Conservation (phyloP, 1,140 invertebrate genomes). For the Caenorhabditis briggsae region DNA sequence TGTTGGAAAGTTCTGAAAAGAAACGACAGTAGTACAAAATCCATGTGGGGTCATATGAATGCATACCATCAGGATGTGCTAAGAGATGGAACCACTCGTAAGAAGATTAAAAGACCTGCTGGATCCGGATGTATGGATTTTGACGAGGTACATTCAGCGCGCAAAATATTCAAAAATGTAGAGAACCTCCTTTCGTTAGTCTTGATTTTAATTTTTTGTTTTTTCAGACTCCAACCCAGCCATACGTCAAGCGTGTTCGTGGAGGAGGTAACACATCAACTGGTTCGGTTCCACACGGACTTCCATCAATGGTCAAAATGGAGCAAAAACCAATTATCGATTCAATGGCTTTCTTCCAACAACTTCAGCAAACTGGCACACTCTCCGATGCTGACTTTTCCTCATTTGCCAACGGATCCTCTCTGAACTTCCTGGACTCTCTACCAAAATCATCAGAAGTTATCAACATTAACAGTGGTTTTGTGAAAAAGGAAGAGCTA, state of each 20-base stretch:
- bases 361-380: constrained; percentile 2
- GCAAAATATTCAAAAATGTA: neutral
- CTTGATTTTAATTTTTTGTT: neutral
- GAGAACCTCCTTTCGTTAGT: neutral
- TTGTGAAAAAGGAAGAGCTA: constrained; percentile 31
- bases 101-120: constrained; percentile 57
- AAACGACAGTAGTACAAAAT: constrained; percentile 65
- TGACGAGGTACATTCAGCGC: constrained; percentile 32
- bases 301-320: constrained; percentile 36
- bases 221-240: constrained; percentile 67
- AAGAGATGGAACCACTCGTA: constrained; percentile 57
- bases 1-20: constrained; percentile 62
- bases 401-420: constrained; percentile 31
- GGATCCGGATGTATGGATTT: constrained; percentile 29
- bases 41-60: constrained; percentile 68
- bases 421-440: constrained; percentile 61
- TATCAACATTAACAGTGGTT: constrained; percentile 66
- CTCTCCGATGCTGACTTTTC: constrained; percentile 13
- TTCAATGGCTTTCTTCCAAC: constrained; percentile 57
- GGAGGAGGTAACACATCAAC: constrained; percentile 45
- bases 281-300: neutral
- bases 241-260: constrained; percentile 65
- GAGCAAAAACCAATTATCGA: constrained; percentile 35
- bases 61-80: constrained; percentile 64
- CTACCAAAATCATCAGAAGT: constrained; percentile 65